Evolutionary conservation across 2,888 invertebrate species (phyloP).

Genomic region (Monopis laevigella): DNA sequence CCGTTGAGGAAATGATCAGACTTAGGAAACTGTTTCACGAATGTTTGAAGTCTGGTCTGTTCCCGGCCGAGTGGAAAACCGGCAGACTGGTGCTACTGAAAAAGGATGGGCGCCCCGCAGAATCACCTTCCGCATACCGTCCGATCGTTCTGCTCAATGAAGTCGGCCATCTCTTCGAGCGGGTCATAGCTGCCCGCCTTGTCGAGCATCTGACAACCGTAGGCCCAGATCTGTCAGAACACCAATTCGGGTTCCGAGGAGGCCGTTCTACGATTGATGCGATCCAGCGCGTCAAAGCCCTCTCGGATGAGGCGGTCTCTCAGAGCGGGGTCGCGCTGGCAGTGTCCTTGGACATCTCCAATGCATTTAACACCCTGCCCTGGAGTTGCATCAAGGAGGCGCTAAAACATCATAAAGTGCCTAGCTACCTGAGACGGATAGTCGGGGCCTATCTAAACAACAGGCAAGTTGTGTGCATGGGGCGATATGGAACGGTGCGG

Average conservation of each 20-base stretch:
- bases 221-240: slow-evolving; percentile 2
- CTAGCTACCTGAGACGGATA: slow-evolving; percentile 16
- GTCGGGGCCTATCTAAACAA: slow-evolving; percentile 14
- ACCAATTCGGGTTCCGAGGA: slow-evolving; percentile 7
- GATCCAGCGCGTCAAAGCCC: background rate
- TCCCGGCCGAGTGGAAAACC: slow-evolving; percentile 11
- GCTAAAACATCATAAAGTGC: slow-evolving; percentile 19
- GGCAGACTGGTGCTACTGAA: slow-evolving; percentile 10
- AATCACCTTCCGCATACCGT: slow-evolving; percentile 9
- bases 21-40: background rate
- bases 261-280: slow-evolving; percentile 6
- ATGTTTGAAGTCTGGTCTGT: slow-evolving; percentile 2
- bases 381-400: slow-evolving; percentile 20
- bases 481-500: background rate
- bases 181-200: slow-evolving; percentile 1
- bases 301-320: background rate
- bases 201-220: background rate
- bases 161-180: slow-evolving; percentile 6
- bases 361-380: slow-evolving; percentile 23
- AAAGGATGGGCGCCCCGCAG: slow-evolving; percentile 8
- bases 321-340: slow-evolving; percentile 19
- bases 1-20: background rate
- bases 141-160: slow-evolving; percentile 6
- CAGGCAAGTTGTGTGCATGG: background rate
- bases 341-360: slow-evolving; percentile 21